These are phyloP conservation scores for Drosophila melanogaster DNA, from an alignment of 1,140 invertebrate species.

Conservation along the genomic window DNA sequence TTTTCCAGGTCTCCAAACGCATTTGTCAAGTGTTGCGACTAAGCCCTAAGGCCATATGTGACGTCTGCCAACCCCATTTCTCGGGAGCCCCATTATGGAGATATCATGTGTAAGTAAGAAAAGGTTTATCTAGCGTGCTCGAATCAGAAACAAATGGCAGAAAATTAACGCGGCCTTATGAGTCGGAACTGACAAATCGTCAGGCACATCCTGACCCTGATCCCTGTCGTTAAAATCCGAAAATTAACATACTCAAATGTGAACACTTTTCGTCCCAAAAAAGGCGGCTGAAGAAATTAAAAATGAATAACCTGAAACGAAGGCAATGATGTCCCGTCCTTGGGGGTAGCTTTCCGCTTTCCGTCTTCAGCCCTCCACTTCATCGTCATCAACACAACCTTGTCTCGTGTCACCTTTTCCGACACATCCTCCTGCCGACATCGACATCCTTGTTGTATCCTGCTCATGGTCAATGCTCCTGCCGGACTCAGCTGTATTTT, in stretches of 20 bases:
- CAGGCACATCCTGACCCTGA: constrained; percentile 21
- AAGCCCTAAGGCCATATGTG: constrained; percentile 45
- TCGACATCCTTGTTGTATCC: constrained; percentile 10
- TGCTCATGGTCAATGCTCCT: constrained; percentile 42
- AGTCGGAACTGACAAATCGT: constrained; percentile 83
- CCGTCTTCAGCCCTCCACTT: constrained; percentile 8
- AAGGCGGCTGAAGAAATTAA: constrained; percentile 54
- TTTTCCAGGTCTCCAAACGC: neutral
- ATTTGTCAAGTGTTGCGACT: constrained; percentile 37
- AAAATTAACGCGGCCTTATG: constrained; percentile 83
- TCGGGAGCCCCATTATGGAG: constrained; percentile 11
- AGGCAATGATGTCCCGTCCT: constrained; percentile 15
- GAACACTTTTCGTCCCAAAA: constrained; percentile 41
- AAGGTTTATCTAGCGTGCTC: constrained; percentile 75
- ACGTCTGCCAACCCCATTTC: constrained; percentile 3
- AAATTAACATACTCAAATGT: constrained; percentile 78
- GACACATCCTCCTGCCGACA: constrained; percentile 24
- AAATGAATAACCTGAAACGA: constrained; percentile 69
- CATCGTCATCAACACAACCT: constrained; percentile 30
- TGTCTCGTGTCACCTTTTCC: constrained; percentile 53
- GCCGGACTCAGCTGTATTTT: constrained; percentile 34
- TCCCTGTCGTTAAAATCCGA: constrained; percentile 44
- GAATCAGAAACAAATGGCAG: constrained; percentile 78
- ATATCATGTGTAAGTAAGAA: constrained; percentile 19
- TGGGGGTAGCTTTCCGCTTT: constrained; percentile 9